Percentiles rank a stretch among this genome's conserved stretches.
These are phyloP conservation scores for Odocoileus virginianus DNA, from an alignment of 2,113 vertebrate species.

Conservation along the genomic window DNA sequence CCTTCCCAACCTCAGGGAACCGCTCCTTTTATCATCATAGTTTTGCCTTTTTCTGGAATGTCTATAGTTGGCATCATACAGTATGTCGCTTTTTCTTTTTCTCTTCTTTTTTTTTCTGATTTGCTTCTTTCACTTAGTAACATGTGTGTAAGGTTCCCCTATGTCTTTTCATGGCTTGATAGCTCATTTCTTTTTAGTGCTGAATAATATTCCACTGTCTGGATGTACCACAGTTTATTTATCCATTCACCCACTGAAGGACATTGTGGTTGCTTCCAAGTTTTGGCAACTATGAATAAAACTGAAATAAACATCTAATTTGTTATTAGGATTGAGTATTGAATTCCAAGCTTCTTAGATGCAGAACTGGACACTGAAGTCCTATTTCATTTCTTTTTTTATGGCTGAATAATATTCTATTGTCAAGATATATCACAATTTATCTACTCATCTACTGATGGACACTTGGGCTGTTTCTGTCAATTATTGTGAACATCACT, in stretches of 20 bases:
- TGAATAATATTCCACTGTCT: background rate
- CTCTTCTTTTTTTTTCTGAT: background rate
- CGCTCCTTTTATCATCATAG: background rate
- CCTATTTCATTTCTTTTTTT: background rate
- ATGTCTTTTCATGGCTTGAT: background rate
- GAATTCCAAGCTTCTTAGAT: background rate
- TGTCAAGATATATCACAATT: slow-evolving; percentile 1
- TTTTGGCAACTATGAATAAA: background rate
- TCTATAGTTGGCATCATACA: background rate
- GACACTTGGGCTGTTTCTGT: background rate
- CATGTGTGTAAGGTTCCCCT: background rate
- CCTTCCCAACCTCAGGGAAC: background rate
- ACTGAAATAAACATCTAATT: background rate
- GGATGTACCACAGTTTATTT: background rate
- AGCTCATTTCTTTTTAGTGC: background rate
- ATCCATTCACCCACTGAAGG: background rate
- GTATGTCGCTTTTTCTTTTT: background rate
- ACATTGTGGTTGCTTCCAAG: background rate
- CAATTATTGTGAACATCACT: background rate
- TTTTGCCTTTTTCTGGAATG: background rate
- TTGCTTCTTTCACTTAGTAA: background rate
- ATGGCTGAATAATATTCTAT: background rate
- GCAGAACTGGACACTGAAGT: background rate
- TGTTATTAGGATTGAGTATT: background rate
- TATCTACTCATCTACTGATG: background rate